A percentile compares a stretch with the other conserved stretches of the same genome.
These are phyloP conservation scores for Brachyopa scutellaris DNA, from an alignment of 2,888 invertebrate species.

Conservation along the genomic window DNA sequence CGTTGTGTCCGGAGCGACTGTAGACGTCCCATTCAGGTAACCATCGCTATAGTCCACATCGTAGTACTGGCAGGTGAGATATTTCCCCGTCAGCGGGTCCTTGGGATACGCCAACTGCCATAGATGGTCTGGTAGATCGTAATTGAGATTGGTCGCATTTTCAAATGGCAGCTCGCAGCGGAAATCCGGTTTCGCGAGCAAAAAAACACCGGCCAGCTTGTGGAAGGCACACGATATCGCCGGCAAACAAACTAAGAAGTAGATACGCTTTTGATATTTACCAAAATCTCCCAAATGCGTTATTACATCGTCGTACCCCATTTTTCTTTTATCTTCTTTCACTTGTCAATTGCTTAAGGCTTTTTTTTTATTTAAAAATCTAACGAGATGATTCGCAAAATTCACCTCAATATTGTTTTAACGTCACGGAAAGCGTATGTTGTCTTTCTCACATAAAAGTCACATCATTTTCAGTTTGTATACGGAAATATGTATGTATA, in stretches of 20 bases:
- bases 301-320: slow-evolving; percentile 89
- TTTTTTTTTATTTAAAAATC: background rate
- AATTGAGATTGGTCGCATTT: slow-evolving; percentile 81
- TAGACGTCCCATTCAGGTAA: slow-evolving; percentile 77
- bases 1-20: slow-evolving; percentile 75
- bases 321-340: slow-evolving; percentile 75
- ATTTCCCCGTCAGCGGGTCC: slow-evolving; percentile 81
- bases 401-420: background rate
- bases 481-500: no score
- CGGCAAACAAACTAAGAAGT: slow-evolving; percentile 87
- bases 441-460: no score
- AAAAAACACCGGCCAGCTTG: slow-evolving; percentile 88
- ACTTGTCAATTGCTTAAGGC: background rate
- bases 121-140: slow-evolving; percentile 81
- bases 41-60: slow-evolving; percentile 81
- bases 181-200: slow-evolving; percentile 86
- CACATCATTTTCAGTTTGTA: no score
- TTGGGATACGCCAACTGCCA: slow-evolving; percentile 83
- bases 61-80: slow-evolving; percentile 83
- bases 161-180: slow-evolving; percentile 86
- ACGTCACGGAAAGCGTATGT: slow-evolving; percentile 12
- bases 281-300: slow-evolving; percentile 88
- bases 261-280: slow-evolving; percentile 86
- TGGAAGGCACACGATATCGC: slow-evolving; percentile 89
- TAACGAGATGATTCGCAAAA: slow-evolving; percentile 5